Base-by-base conservation (phyloP, 2,888 invertebrate genomes). In the Pristionchus arcanus region DNA sequence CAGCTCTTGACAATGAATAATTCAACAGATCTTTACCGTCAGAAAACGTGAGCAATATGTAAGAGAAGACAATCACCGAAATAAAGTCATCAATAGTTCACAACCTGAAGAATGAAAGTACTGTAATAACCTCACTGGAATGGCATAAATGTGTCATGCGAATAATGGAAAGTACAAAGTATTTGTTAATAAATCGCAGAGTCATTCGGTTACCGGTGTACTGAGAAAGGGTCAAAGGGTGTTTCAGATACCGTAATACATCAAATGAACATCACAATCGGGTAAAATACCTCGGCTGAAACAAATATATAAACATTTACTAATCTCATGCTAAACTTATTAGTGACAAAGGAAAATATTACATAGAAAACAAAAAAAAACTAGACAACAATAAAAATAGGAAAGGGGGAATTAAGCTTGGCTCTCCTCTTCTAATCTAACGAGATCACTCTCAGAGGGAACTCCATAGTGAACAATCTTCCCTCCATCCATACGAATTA, bases 401-500 rank as follows among this genome's bases (percentile, higher is more conserved):
- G 53, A 55, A 21, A 19, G 19, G 84, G 19, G 59, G 9, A 31
- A 31, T 37, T 85, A 85, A 59, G 84, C 59, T 21, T 55, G 25
- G 59, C 59, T 59, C 49, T 87, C 87, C 28, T 37, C 87, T 42
- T 68, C 66, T 19, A 34, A 37, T 68, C 34, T 9, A 15, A 34
- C 34, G 59, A 88, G 63, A 77, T 88, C 88, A 63, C 42, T 66
- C 13, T 88, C 55, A 31, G 63, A 63, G 9, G 88, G 88, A 74
- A 25, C 34, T 25, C 74, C 74, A 88, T 34, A 77, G 13, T 55
- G 59, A 15, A 89, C 63, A 2, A 89, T 55, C 37, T 66, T 59
- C n/a, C 89, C 89, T 68, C 59, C 84, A 25, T 89, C 89, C 89
- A 89, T 84, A 28, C 89, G 89, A 71, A 89, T 31, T 15, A 89